Conservation (phyloP, 2,888 invertebrate species). For the Caenorhabditis virilis region DNA sequence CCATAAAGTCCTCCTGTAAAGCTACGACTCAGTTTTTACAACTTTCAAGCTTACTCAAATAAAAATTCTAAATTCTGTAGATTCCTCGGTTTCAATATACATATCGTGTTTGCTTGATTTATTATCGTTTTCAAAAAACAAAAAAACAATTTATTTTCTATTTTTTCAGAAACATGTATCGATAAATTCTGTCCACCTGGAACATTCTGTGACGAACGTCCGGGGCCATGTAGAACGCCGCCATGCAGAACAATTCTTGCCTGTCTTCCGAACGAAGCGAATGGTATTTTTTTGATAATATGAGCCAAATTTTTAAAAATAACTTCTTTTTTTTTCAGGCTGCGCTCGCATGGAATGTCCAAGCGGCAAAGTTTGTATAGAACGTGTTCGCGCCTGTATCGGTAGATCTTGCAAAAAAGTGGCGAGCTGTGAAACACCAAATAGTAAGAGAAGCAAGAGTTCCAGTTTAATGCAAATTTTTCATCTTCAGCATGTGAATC, state of each 20-base stretch:
- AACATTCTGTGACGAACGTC: slow-evolving; percentile 35
- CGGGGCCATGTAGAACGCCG: slow-evolving; percentile 22
- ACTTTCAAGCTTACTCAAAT: too few species aligned
- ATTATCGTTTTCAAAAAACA: too few species aligned
- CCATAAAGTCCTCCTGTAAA: too few species aligned
- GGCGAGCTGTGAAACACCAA: slow-evolving; percentile 27
- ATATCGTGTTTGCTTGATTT: too few species aligned
- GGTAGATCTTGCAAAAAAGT: slow-evolving; percentile 29
- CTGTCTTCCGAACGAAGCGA: slow-evolving; percentile 25
- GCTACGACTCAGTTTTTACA: too few species aligned
- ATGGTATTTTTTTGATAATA: too few species aligned
- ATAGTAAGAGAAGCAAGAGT: slow-evolving; percentile 10
- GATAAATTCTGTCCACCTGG: slow-evolving; percentile 37
- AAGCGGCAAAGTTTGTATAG: slow-evolving; percentile 18
- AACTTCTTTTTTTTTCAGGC: slow-evolving; percentile 17
- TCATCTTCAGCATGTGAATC: slow-evolving; percentile 22
- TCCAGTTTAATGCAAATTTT: not conserved
- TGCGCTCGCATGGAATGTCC: slow-evolving; percentile 30
- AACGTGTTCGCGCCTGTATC: slow-evolving; percentile 32
- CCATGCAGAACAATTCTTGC: slow-evolving; percentile 26
- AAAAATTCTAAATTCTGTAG: too few species aligned
- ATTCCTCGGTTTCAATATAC: too few species aligned
- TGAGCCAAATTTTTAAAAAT: too few species aligned
- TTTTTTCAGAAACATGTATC: slow-evolving; percentile 19
- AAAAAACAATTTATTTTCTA: too few species aligned